Evolutionary conservation across 1,140 invertebrate species (phyloP).

Genomic region (Drosophila miranda): DNA sequence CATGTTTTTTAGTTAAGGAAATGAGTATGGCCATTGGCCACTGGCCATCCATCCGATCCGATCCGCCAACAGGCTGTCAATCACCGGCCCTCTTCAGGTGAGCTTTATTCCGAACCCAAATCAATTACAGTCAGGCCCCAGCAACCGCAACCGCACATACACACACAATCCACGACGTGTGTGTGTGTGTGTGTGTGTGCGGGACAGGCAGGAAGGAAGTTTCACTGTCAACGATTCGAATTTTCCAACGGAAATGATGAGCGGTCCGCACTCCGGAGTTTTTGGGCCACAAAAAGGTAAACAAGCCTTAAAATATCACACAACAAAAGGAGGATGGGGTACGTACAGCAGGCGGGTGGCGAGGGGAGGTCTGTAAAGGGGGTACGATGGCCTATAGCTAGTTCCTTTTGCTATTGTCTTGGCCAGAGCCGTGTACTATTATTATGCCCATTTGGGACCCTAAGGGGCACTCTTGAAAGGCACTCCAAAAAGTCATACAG

Average conservation of each 20-base stretch:
- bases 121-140: slow-evolving; percentile 58
- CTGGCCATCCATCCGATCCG: neutral
- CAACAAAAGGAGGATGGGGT: neutral
- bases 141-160: slow-evolving; percentile 23
- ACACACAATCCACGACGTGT: slow-evolving; percentile 18
- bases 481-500: slow-evolving; percentile 51
- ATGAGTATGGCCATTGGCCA: slow-evolving; percentile 48
- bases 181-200: too few relatives aligned
- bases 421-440: slow-evolving; percentile 44
- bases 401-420: slow-evolving; percentile 27
- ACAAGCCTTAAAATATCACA: slow-evolving; percentile 27
- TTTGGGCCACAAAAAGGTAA: slow-evolving; percentile 36
- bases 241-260: slow-evolving; percentile 68
- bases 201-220: slow-evolving; percentile 44
- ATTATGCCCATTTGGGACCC: slow-evolving; percentile 49
- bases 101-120: slow-evolving; percentile 51
- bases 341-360: too few relatives aligned
- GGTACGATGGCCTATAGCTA: neutral
- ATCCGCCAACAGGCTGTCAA: slow-evolving; percentile 46
- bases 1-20: slow-evolving; percentile 56
- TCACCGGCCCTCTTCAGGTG: slow-evolving; percentile 42
- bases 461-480: slow-evolving; percentile 51
- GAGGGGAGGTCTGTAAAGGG: too few relatives aligned
- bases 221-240: slow-evolving; percentile 59
- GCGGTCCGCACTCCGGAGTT: slow-evolving; percentile 9